Evolutionary conservation across 2,888 invertebrate species (phyloP), one percentile per base, ranked within the genome.

Genomic region (Dolichomitus sp.): DNA sequence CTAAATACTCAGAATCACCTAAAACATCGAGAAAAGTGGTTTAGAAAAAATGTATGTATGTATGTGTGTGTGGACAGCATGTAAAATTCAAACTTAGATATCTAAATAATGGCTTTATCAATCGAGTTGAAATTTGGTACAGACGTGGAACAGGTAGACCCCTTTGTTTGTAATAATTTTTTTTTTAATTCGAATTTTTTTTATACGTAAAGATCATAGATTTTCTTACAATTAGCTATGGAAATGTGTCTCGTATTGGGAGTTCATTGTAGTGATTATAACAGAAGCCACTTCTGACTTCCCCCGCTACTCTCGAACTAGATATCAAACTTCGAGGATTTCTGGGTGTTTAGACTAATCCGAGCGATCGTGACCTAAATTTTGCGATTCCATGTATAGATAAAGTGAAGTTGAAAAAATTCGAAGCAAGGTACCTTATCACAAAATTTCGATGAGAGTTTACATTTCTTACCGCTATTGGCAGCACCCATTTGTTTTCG

Each of bases 241-340:
- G 54, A 30, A 27, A 54, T 14, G 12, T 23, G 5, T 63, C 17
- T 42, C 5, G 40, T 63, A 17, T 40, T n/a, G 12, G 14, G n/a
- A 66, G 45, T n/a, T 14, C 45, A 33, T 52, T 37, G 37, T 52
- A 37, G 19, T 14, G 37, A 54, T 14, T 54, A 30, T 54, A 11
- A 12, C 45, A 27, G 23, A 54, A 27, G 30, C 19, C 12, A 66
- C 30, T 66, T 75, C 11, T 66, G 33, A 42, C 57, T 66, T 33
- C 30, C 42, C 57, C 66, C 12, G 48, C 45, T 40, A 12, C 23
- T 17, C 42, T 11, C 12, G 33, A 45, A 45, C 45, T 66, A 48
- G 66, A 57, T 59, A 40, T 66, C 66, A 42, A 73, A 17, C 42
- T 30, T 9, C 48, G 45, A 66, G 57, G 57, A 57, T 57, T 75